These are phyloP conservation scores for Agriotes lineatus DNA, from an alignment of 2,888 invertebrate species.

Conservation along the genomic window DNA sequence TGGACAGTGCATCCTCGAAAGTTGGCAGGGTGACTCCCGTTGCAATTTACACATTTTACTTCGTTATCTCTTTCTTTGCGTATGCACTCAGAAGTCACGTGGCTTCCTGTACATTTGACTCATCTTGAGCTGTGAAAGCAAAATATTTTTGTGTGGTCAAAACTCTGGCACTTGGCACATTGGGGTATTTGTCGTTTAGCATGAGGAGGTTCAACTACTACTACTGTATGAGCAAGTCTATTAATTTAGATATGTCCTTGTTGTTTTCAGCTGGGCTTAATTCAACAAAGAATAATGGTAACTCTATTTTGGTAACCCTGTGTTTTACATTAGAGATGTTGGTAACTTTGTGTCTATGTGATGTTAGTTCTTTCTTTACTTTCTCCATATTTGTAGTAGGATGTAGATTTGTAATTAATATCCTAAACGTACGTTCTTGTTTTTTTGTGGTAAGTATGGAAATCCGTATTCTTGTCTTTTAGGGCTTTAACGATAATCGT, in stretches of 20 bases:
- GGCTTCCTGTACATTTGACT: too few relatives aligned
- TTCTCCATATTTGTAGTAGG: not conserved
- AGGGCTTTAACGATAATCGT: not conserved
- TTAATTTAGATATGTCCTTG: not conserved
- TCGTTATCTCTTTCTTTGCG: too few relatives aligned
- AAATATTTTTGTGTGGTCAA: slow-evolving; percentile 17
- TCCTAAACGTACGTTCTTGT: not conserved
- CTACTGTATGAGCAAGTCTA: not conserved
- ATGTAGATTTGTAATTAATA: not conserved
- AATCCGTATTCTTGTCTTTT: not conserved
- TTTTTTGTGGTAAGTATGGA: not conserved
- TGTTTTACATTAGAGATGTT: too few relatives aligned
- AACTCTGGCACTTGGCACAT: too few relatives aligned
- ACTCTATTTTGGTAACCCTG: too few relatives aligned
- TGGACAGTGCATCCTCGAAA: not conserved
- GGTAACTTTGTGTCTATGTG: too few relatives aligned
- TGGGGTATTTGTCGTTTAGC: too few relatives aligned
- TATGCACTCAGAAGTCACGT: too few relatives aligned
- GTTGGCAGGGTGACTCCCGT: slow-evolving; percentile 3
- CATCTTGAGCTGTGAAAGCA: slow-evolving; percentile 18
- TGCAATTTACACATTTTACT: too few relatives aligned
- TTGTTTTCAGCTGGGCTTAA: too few relatives aligned
- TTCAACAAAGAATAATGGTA: too few relatives aligned
- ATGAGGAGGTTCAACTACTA: not conserved
- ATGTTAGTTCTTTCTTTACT: too few relatives aligned